Conservation (phyloP, 2,113 vertebrate genomes). For the Rhinolophus sinicus region DNA sequence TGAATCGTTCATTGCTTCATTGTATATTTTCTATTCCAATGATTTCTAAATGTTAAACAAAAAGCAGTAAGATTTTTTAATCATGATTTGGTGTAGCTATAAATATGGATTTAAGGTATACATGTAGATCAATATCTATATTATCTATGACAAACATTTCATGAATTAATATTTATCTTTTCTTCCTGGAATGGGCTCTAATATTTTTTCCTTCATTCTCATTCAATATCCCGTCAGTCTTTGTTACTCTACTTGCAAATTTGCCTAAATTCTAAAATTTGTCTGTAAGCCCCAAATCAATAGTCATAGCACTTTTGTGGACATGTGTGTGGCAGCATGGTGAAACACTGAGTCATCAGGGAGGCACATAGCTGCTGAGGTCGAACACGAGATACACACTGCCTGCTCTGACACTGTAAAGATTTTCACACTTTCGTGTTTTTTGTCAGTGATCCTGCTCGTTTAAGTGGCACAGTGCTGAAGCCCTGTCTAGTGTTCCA, state of each 20-base stretch:
- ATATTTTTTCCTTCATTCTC: neutral
- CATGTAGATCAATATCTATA: neutral
- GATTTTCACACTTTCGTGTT: neutral
- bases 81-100: neutral
- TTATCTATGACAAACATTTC: neutral
- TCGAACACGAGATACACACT: neutral
- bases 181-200: neutral
- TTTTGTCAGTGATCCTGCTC: neutral
- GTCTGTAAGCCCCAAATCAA: neutral
- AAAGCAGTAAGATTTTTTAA: neutral
- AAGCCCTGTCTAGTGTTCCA: neutral
- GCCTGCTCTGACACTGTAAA: neutral
- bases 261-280: neutral
- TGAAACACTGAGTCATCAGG: neutral
- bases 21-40: neutral
- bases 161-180: neutral
- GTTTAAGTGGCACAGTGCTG: neutral
- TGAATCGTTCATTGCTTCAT: neutral
- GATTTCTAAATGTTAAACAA: slow-evolving; percentile 4
- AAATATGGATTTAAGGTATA: neutral
- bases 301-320: neutral
- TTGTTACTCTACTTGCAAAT: neutral
- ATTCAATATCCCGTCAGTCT: neutral
- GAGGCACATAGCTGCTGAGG: neutral
- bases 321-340: neutral